Conservation (phyloP, 2,888 invertebrate species). For the Xestia ashworthii region DNA sequence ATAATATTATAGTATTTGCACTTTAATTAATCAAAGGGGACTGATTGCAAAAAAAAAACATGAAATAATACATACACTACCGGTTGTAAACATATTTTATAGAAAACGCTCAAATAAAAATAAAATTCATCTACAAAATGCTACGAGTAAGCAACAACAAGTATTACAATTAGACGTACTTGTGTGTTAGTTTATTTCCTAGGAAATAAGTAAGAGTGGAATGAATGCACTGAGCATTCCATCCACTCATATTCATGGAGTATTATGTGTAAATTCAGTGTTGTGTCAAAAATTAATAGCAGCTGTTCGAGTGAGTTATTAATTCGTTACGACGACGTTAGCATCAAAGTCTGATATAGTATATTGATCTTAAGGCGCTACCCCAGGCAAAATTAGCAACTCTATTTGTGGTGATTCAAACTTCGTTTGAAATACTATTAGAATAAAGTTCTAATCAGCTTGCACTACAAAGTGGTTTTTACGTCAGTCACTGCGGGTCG, state of each 20-base stretch:
- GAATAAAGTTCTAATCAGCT: too few species aligned
- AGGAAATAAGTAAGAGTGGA: slow-evolving; percentile 49
- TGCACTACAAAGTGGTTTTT: too few species aligned
- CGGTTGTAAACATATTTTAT: slow-evolving; percentile 50
- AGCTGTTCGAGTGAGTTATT: slow-evolving; percentile 62
- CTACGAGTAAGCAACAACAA: slow-evolving; percentile 62
- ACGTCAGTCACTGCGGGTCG: too few species aligned
- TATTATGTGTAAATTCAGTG: slow-evolving; percentile 61
- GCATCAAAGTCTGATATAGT: slow-evolving; percentile 65
- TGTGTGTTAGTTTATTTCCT: slow-evolving; percentile 62
- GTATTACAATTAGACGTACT: slow-evolving; percentile 63
- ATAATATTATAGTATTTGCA: slow-evolving; percentile 84
- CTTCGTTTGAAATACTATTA: too few species aligned
- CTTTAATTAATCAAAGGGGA: slow-evolving; percentile 76
- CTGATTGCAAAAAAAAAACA: slow-evolving; percentile 71
- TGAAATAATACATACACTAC: slow-evolving; percentile 55
- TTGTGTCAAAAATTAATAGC: slow-evolving; percentile 64
- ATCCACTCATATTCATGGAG: slow-evolving; percentile 41
- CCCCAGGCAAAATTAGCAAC: too few species aligned
- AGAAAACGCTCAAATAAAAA: slow-evolving; percentile 61
- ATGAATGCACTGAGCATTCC: slow-evolving; percentile 32
- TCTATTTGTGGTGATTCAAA: too few species aligned
- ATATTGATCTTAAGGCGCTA: slow-evolving; percentile 51
- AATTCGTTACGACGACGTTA: slow-evolving; percentile 49
- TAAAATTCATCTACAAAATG: slow-evolving; percentile 32